Evolutionary conservation across 2,888 invertebrate species (phyloP).

Genomic region (Eudemis profundana): DNA sequence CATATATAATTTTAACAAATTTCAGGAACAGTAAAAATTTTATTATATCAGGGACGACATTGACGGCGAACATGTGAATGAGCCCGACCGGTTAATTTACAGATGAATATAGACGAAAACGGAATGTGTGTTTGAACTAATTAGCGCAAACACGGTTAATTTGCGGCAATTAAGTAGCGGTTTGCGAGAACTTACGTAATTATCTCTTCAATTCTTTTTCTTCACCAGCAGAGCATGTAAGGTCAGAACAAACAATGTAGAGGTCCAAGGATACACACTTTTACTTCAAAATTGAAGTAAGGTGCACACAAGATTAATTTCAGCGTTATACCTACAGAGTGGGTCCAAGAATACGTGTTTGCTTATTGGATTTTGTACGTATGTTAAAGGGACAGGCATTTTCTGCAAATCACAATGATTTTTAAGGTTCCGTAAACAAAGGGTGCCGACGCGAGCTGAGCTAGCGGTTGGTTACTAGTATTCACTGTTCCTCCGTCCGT

Average conservation of each 20-base stretch:
- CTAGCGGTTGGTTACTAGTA: too few relatives aligned
- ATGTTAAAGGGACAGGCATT: too few relatives aligned
- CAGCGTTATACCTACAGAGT: neutral
- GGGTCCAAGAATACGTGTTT: too few relatives aligned
- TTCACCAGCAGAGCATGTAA: conserved; percentile 39
- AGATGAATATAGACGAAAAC: neutral
- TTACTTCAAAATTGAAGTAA: neutral
- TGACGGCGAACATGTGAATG: too few relatives aligned
- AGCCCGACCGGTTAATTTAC: neutral
- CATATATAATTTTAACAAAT: too few relatives aligned
- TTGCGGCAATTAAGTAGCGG: conserved; percentile 8
- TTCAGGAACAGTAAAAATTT: too few relatives aligned
- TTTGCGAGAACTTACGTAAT: conserved; percentile 22
- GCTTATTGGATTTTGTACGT: too few relatives aligned
- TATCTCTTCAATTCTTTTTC: conserved; percentile 30
- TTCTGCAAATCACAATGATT: too few relatives aligned
- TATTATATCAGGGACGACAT: too few relatives aligned
- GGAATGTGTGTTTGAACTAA: neutral
- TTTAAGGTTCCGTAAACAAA: too few relatives aligned
- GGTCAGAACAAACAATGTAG: conserved; percentile 32
- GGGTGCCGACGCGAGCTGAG: too few relatives aligned
- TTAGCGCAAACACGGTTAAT: conserved; percentile 20
- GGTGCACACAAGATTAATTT: neutral
- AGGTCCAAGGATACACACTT: conserved; percentile 23
- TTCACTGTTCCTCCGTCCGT: too few relatives aligned